These are phyloP conservation scores for Halcyon badia DNA, from an alignment of 2,797 vertebrate genomes.

Conservation along the genomic window DNA sequence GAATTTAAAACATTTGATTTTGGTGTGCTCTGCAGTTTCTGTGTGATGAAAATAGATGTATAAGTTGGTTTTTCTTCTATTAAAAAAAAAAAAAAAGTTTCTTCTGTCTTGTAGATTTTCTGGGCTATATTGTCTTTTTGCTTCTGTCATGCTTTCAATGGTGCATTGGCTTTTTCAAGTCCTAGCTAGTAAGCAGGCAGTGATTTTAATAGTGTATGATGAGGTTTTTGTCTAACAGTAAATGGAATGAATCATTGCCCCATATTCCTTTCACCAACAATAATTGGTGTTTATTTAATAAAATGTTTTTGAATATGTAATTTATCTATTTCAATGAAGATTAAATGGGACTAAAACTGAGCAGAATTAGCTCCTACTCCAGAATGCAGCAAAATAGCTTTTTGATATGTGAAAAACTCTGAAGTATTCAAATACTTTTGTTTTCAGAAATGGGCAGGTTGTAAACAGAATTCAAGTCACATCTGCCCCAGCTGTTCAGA, in stretches of 20 bases:
- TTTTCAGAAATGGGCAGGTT: not conserved
- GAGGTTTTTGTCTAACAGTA: conserved; percentile 11
- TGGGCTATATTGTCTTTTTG: not conserved
- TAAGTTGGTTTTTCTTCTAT: not conserved
- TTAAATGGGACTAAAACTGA: conserved; percentile 22
- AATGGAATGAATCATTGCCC: conserved; percentile 8
- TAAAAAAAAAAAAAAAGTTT: not conserved
- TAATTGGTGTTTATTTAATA: conserved; percentile 50
- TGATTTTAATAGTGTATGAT: conserved; percentile 34
- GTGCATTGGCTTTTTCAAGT: not conserved
- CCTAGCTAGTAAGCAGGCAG: not conserved
- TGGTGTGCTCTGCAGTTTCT: not conserved
- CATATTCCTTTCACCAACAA: not conserved
- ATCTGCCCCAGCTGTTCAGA: not conserved
- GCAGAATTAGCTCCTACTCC: conserved; percentile 37
- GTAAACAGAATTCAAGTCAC: not conserved
- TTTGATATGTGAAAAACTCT: not conserved
- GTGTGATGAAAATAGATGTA: not conserved
- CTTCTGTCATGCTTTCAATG: not conserved
- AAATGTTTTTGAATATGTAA: conserved; percentile 25
- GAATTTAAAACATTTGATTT: conserved; percentile 38
- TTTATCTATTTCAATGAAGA: conserved; percentile 38
- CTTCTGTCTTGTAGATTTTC: not conserved
- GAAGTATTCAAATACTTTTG: not conserved
- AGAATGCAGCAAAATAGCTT: conserved; percentile 14